Conservation (phyloP, 1,140 invertebrate genomes). For the Melipona quadrifasciata region DNA sequence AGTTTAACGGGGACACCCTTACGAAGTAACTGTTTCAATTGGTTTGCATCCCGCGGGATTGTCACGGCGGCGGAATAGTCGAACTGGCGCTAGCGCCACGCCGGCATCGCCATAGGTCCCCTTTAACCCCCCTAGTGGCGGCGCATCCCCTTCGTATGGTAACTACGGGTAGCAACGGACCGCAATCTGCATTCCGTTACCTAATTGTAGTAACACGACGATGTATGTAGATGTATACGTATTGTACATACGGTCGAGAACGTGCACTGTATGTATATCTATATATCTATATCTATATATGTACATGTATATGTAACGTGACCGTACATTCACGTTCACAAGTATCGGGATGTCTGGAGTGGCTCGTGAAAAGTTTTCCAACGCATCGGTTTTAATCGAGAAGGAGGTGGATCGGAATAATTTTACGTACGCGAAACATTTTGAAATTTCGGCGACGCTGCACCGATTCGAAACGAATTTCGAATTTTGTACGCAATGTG, state of each 20-base stretch:
- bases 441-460: no score
- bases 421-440: neutral
- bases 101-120: conserved; percentile 61
- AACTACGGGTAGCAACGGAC: conserved; percentile 73
- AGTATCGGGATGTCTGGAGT: neutral
- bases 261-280: conserved; percentile 23
- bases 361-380: neutral
- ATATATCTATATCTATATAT: neutral
- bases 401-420: no score
- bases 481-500: no score
- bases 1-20: conserved; percentile 49
- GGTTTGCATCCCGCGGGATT: conserved; percentile 66
- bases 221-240: conserved; percentile 65
- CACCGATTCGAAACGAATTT: no score
- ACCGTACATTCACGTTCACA: neutral
- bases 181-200: conserved; percentile 77
- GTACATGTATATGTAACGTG: neutral
- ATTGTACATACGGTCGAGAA: conserved; percentile 30
- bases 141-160: conserved; percentile 68
- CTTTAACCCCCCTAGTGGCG: conserved; percentile 53
- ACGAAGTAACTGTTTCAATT: conserved; percentile 69
- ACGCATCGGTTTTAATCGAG: neutral
- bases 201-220: conserved; percentile 75
- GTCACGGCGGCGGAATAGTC: conserved; percentile 63
- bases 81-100: conserved; percentile 42